phyloP scores from a whole-genome alignment of 2,797 vertebrate genomes.

The Sebastes aleutianus region DNA sequence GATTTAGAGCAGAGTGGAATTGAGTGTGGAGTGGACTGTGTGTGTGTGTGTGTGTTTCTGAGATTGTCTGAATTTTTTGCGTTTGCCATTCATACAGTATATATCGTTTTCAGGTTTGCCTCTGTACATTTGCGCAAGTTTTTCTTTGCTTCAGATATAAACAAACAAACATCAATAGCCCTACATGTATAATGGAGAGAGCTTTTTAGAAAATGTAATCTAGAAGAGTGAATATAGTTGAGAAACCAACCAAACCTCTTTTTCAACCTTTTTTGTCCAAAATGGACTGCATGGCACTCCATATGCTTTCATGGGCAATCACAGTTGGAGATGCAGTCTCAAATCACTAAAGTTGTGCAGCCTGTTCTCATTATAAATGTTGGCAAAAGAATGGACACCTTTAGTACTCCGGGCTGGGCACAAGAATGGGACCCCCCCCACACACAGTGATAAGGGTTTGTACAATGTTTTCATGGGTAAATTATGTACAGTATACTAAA shows the following conservation, averaged over 20 bases:
- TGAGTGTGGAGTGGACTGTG: conserved; percentile 43
- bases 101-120: background rate
- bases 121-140: background rate
- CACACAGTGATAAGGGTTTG: background rate
- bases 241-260: background rate
- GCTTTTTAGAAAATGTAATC: too few species aligned
- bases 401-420: too few species aligned
- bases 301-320: background rate
- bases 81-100: background rate
- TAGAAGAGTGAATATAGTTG: background rate
- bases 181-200: too few species aligned
- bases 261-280: background rate
- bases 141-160: background rate
- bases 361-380: background rate
- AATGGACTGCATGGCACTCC: background rate
- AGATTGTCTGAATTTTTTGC: background rate
- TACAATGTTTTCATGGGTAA: background rate
- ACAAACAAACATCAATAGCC: background rate
- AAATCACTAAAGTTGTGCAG: background rate
- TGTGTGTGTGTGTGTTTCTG: conserved; percentile 2
- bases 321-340: background rate
- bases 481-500: background rate
- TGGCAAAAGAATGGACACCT: too few species aligned
- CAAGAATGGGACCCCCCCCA: too few species aligned
- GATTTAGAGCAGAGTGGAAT: conserved; percentile 79